A percentile compares a stretch with the other conserved stretches of the same genome.
Evolutionary conservation across 2,888 invertebrate species (phyloP).

Genomic region (Drosophila mettleri): DNA sequence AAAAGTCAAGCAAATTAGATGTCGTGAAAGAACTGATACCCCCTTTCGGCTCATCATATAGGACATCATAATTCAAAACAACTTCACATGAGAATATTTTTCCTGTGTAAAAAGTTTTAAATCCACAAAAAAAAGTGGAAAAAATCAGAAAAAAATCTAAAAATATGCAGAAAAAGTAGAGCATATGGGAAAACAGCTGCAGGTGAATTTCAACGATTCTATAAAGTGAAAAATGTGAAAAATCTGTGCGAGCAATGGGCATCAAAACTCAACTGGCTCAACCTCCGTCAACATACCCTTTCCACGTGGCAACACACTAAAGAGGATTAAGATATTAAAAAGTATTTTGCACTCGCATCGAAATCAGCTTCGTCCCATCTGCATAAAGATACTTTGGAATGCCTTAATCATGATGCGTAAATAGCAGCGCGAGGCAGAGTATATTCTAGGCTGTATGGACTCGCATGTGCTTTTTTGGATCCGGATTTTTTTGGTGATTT

Average conservation of each 20-base stretch:
- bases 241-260: constrained; percentile 5
- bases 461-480: not conserved
- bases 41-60: not conserved
- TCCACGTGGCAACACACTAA: not conserved
- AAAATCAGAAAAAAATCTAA: constrained; percentile 19
- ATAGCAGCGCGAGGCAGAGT: not conserved
- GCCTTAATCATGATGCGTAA: not conserved
- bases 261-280: constrained; percentile 2
- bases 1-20: too few relatives aligned
- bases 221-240: constrained; percentile 51
- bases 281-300: not conserved
- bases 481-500: constrained; percentile 8
- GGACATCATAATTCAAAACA: constrained; percentile 16
- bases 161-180: constrained; percentile 46
- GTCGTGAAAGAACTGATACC: not conserved
- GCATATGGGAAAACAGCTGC: constrained; percentile 63
- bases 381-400: not conserved
- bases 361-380: not conserved
- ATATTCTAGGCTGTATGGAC: not conserved
- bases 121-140: constrained; percentile 22
- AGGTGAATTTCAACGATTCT: constrained; percentile 64
- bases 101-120: constrained; percentile 21
- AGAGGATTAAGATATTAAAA: constrained; percentile 9
- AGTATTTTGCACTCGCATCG: not conserved
- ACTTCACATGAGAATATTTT: constrained; percentile 23